A percentile compares a stretch with the other conserved stretches of the same genome.
phyloP scores from a whole-genome alignment of 2,797 vertebrate genomes.

The Chelonia mydas region DNA sequence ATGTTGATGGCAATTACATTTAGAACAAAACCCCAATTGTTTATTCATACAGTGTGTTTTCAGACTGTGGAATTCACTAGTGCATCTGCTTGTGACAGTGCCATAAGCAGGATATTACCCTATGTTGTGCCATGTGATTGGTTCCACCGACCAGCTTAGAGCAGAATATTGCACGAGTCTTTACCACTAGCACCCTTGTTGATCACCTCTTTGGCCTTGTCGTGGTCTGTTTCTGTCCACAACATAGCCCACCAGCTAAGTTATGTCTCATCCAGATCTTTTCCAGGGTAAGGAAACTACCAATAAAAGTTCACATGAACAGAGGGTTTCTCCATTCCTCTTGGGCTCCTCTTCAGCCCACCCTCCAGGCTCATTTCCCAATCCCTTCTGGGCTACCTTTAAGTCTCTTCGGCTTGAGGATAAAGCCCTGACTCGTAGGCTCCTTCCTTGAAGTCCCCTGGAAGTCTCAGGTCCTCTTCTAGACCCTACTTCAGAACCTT shows the following conservation, averaged over 20 bases:
- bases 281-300: background rate
- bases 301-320: background rate
- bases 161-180: background rate
- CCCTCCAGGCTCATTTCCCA: background rate
- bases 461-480: background rate
- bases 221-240: background rate
- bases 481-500: background rate
- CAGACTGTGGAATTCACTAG: background rate
- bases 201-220: background rate
- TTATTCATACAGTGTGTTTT: rapidly evolving
- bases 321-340: background rate
- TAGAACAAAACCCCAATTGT: background rate
- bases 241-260: background rate
- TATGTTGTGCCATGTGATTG: background rate
- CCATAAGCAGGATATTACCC: background rate
- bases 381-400: background rate
- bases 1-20: background rate
- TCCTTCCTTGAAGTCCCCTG: background rate
- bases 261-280: background rate
- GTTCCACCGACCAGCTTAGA: background rate
- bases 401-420: background rate
- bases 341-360: background rate
- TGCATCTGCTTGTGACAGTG: background rate
- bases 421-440: background rate
- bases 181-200: background rate